Conservation (phyloP, 1,140 invertebrate genomes). For the Metopolophium dirhodum region DNA sequence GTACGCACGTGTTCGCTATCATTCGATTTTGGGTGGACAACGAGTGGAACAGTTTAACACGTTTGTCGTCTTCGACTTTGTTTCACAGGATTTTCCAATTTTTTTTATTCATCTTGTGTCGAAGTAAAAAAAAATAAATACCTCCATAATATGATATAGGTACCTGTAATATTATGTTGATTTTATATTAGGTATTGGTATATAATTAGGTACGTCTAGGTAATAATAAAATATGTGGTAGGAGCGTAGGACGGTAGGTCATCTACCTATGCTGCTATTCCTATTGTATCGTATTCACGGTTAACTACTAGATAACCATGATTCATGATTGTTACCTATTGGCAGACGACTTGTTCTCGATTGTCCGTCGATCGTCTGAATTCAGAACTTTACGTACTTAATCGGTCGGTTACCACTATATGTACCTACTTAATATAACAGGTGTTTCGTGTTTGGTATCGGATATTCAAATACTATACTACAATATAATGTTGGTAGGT, state of each 20-base stretch:
- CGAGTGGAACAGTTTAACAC: neutral
- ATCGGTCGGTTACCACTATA: neutral
- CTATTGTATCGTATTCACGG: neutral
- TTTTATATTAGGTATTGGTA: neutral
- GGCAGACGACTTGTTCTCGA: neutral
- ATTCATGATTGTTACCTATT: neutral
- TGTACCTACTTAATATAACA: neutral
- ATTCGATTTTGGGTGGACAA: neutral
- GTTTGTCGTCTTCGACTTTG: neutral
- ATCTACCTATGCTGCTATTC: too few relatives aligned
- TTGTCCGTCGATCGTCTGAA: neutral
- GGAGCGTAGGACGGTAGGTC: too few relatives aligned
- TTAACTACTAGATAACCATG: neutral
- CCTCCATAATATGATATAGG: too few relatives aligned
- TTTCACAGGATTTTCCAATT: neutral
- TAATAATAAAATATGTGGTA: too few relatives aligned
- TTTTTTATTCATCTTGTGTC: neutral
- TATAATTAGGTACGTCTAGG: too few relatives aligned
- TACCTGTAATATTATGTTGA: neutral
- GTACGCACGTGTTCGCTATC: neutral
- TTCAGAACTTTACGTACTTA: neutral
- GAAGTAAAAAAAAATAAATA: neutral
- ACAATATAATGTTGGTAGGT: neutral
- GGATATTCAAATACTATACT: neutral
- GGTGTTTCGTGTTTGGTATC: neutral